Evolutionary conservation across 2,113 vertebrate genomes (phyloP).

Genomic region (Leptocoma aspasia): DNA sequence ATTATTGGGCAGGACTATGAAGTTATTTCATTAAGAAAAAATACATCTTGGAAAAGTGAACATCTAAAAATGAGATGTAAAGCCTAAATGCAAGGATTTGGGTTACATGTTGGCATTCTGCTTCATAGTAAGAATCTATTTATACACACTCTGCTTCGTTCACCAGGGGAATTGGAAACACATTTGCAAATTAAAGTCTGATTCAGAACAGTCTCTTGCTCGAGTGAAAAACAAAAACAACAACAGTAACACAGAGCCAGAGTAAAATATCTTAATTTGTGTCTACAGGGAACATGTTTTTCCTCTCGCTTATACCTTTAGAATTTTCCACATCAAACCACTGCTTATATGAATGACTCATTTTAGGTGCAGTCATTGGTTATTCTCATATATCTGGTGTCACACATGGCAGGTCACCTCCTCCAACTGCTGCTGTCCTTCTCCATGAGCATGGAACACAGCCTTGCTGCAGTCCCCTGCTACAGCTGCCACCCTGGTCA

Average conservation of each 20-base stretch:
- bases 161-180: constrained; percentile 27
- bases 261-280: constrained; percentile 13
- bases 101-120: background rate
- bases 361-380: background rate
- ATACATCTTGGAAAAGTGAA: background rate
- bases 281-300: background rate
- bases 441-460: background rate
- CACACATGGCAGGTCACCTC: background rate
- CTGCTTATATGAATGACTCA: background rate
- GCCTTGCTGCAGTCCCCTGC: background rate
- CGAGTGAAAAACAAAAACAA: constrained; percentile 9
- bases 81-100: background rate
- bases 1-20: background rate
- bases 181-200: constrained; percentile 40
- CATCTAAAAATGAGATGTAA: background rate
- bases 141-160: background rate
- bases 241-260: background rate
- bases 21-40: background rate
- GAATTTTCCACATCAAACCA: background rate
- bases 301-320: background rate
- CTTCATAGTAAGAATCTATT: constrained; percentile 1
- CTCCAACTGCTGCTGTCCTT: background rate
- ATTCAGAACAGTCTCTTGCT: constrained; percentile 30
- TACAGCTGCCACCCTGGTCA: background rate
- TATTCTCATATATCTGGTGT: background rate